Conservation (phyloP, 2,797 vertebrate genomes). For the Todus mexicanus region DNA sequence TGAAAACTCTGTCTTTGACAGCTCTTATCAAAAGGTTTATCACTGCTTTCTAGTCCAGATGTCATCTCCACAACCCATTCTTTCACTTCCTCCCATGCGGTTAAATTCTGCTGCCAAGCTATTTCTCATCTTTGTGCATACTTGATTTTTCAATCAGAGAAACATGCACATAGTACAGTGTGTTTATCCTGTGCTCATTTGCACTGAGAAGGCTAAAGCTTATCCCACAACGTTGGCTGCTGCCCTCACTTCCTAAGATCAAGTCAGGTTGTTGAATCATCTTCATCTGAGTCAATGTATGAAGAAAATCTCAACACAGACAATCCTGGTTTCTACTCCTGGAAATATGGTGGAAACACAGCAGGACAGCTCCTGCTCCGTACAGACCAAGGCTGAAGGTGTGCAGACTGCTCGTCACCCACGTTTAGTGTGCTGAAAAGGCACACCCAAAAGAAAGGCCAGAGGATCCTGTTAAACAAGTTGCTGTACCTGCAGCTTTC, state of each 20-base stretch:
- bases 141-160: not conserved
- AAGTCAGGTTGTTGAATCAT: not conserved
- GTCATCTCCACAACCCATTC: not conserved
- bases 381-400: not conserved
- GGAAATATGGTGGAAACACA: accelerated
- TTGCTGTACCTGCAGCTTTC: not conserved
- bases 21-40: not conserved
- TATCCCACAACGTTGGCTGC: not conserved
- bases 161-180: not conserved
- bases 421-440: not conserved
- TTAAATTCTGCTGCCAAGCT: not conserved
- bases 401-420: not conserved
- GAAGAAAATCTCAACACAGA: not conserved
- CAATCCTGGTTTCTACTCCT: not conserved
- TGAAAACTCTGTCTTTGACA: not conserved
- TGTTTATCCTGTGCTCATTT: not conserved
- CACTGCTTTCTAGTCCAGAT: not conserved
- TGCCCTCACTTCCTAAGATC: not conserved
- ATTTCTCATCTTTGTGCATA: not conserved
- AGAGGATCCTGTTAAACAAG: slow-evolving; percentile 41
- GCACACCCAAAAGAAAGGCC: slow-evolving; percentile 7
- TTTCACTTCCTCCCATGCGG: not conserved
- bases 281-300: not conserved
- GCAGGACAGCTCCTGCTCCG: not conserved
- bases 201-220: not conserved